Conservation (phyloP, 2,797 vertebrate genomes). For the Catostomus latipinnis region DNA sequence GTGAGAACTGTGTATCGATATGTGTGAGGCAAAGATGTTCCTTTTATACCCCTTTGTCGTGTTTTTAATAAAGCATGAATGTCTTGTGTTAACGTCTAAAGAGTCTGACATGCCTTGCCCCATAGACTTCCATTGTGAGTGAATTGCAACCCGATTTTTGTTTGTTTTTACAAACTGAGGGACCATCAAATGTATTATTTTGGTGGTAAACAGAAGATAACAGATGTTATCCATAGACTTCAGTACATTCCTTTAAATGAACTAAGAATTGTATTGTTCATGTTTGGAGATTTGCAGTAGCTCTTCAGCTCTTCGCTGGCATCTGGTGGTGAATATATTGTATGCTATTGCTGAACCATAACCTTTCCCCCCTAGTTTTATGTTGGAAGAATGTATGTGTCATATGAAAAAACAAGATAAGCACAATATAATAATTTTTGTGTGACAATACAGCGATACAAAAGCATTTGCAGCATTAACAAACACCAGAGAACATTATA, state of each 20-base stretch:
- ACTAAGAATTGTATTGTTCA: background rate
- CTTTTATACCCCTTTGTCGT: slow-evolving; percentile 46
- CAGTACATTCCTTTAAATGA: background rate
- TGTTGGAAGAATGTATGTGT: slow-evolving; percentile 17
- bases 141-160: background rate
- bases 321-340: slow-evolving; percentile 34
- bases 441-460: background rate
- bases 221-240: background rate
- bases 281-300: background rate
- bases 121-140: background rate
- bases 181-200: background rate
- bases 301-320: slow-evolving; percentile 33
- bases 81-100: slow-evolving; percentile 40
- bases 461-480: background rate
- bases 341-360: background rate
- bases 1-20: slow-evolving; percentile 22
- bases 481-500: background rate
- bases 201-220: background rate
- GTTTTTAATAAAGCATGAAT: slow-evolving; percentile 61
- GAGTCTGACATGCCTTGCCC: background rate
- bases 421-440: background rate
- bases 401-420: background rate
- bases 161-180: background rate
- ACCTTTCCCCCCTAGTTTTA: background rate
- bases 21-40: slow-evolving; percentile 27